These are phyloP conservation scores for Phycodurus eques DNA, from an alignment of 2,113 vertebrate species.

Conservation along the genomic window DNA sequence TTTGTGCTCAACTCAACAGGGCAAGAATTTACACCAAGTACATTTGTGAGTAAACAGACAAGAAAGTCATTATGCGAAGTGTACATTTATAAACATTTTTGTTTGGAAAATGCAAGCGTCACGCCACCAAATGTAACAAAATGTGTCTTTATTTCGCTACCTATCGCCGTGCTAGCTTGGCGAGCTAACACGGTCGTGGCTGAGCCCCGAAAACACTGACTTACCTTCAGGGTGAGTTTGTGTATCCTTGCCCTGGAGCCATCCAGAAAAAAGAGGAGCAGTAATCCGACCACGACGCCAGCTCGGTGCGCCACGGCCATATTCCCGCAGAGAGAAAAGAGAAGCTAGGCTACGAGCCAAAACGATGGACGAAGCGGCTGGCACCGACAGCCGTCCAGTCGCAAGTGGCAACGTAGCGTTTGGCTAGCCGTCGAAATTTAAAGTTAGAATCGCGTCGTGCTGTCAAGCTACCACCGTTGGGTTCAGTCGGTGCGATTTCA, in stretches of 20 bases:
- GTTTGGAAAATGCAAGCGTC: too few species aligned
- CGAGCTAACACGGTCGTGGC: background rate
- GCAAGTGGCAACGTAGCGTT: background rate
- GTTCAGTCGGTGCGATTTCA: slow-evolving; percentile 21
- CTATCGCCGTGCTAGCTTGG: background rate
- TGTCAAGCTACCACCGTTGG: background rate
- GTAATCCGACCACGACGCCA: slow-evolving; percentile 16
- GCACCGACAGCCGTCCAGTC: background rate
- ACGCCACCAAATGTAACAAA: too few species aligned
- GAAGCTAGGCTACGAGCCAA: slow-evolving; percentile 10
- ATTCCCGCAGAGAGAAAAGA: slow-evolving; percentile 26
- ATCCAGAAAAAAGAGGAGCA: slow-evolving; percentile 38
- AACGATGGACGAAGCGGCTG: slow-evolving; percentile 21
- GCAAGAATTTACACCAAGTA: too few species aligned
- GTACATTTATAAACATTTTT: too few species aligned
- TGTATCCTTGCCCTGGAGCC: slow-evolving; percentile 68
- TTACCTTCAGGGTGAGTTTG: slow-evolving; percentile 66
- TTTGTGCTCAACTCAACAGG: too few species aligned
- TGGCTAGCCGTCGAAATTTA: background rate
- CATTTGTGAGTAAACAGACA: too few species aligned
- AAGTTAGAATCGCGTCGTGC: background rate
- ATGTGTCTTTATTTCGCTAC: too few species aligned
- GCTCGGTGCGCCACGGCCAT: slow-evolving; percentile 38
- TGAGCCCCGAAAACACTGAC: background rate
- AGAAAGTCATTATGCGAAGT: too few species aligned